Conservation (phyloP, 1,140 invertebrate species). For the Tetraneura akinire region DNA sequence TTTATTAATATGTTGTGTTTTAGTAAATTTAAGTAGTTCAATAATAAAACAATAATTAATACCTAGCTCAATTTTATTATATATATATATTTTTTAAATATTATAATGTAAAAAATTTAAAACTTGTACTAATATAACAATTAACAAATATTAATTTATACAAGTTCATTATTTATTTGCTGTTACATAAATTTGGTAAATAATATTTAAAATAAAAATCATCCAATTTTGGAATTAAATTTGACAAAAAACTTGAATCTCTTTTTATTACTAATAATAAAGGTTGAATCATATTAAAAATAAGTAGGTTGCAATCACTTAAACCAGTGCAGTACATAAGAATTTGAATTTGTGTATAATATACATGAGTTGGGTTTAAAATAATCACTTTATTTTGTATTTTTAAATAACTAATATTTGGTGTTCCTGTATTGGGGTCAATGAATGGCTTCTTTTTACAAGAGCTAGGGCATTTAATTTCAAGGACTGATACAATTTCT, state of each 20-base stretch:
- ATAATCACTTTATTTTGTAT: neutral
- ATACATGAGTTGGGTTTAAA: neutral
- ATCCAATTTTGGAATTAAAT: slow-evolving; percentile 9
- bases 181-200: slow-evolving; percentile 4
- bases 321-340: slow-evolving; percentile 16
- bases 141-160: too few relatives aligned
- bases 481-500: slow-evolving; percentile 15
- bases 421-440: slow-evolving; percentile 12
- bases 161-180: neutral
- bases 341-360: slow-evolving; percentile 30
- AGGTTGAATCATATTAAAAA: neutral
- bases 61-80: too few relatives aligned
- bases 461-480: slow-evolving; percentile 29
- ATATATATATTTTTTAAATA: too few relatives aligned
- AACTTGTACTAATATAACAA: too few relatives aligned
- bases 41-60: slow-evolving; percentile 19
- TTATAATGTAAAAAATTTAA: too few relatives aligned
- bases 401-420: neutral
- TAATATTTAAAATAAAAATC: slow-evolving; percentile 16
- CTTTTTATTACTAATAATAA: slow-evolving; percentile 1
- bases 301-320: neutral
- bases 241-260: slow-evolving; percentile 2
- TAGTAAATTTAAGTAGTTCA: neutral
- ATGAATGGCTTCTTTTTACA: slow-evolving; percentile 20
- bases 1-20: slow-evolving; percentile 9